phyloP scores from a whole-genome alignment of 2,888 invertebrate species.

The Pocota personata region DNA sequence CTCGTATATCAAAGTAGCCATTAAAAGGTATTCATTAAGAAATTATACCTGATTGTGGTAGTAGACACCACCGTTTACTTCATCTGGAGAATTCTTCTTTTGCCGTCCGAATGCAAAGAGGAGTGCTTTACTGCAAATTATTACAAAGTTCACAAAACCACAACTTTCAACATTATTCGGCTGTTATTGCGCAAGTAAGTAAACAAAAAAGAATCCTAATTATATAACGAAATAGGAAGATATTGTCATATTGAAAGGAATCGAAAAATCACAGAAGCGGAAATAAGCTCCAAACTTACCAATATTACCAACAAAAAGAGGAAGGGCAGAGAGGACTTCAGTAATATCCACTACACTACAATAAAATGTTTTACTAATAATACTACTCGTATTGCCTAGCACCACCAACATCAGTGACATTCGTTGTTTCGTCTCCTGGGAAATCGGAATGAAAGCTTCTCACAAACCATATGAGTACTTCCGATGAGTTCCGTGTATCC shows the following conservation, averaged over 20 bases:
- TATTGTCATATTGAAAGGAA: background rate
- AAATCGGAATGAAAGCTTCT: constrained; percentile 42
- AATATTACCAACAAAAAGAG: background rate
- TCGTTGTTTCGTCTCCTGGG: constrained; percentile 24
- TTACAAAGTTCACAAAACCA: no score
- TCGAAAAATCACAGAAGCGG: constrained; percentile 11
- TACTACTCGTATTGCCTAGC: background rate
- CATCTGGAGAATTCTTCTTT: no score
- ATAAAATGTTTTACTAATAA: constrained; percentile 22
- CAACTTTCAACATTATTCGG: no score
- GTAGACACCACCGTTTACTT: no score
- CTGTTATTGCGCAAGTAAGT: no score
- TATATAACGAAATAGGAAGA: background rate
- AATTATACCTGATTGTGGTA: no score
- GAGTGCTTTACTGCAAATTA: no score
- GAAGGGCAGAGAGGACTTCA: background rate
- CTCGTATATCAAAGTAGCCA: no score
- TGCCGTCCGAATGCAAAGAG: no score
- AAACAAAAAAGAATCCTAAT: background rate
- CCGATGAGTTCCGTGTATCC: background rate
- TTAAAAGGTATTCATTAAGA: no score
- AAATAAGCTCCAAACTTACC: background rate
- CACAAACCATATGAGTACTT: background rate
- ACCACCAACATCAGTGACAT: constrained; percentile 5
- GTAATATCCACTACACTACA: constrained; percentile 3